Evolutionary conservation across 2,888 invertebrate genomes (phyloP).

Genomic region (Scaeva pyrastri): DNA sequence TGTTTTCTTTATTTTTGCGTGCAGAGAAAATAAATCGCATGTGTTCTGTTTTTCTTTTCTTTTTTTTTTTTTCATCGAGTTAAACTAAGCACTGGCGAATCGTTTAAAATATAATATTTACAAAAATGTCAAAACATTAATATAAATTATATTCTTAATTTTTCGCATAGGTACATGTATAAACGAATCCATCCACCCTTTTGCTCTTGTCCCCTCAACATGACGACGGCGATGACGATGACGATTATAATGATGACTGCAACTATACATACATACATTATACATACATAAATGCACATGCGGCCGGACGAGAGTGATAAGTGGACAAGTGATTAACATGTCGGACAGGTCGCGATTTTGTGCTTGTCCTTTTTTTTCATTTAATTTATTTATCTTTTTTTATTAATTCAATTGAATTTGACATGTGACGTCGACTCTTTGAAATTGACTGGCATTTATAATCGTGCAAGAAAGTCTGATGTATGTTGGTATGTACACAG

Average conservation of each 20-base stretch:
- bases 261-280: not conserved
- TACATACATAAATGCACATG: not conserved
- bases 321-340: slow-evolving; percentile 65
- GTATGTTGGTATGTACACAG: not conserved
- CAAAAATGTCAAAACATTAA: slow-evolving; percentile 41
- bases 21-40: not conserved
- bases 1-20: slow-evolving; percentile 3
- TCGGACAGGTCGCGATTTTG: slow-evolving; percentile 29
- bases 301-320: slow-evolving; percentile 51
- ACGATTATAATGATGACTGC: slow-evolving; percentile 1
- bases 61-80: not conserved
- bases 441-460: slow-evolving; percentile 14
- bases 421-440: slow-evolving; percentile 34
- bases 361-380: not conserved
- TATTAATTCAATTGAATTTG: slow-evolving; percentile 25
- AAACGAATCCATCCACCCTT: no score
- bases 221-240: no score
- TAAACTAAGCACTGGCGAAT: slow-evolving; percentile 61
- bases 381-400: not conserved
- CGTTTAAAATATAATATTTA: slow-evolving; percentile 57
- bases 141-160: slow-evolving; percentile 2
- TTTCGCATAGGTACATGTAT: no score
- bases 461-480: slow-evolving; percentile 5
- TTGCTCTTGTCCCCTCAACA: no score
- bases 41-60: slow-evolving; percentile 4